Conservation (phyloP, 2,113 vertebrate genomes). For the Meleagris gallopavo region DNA sequence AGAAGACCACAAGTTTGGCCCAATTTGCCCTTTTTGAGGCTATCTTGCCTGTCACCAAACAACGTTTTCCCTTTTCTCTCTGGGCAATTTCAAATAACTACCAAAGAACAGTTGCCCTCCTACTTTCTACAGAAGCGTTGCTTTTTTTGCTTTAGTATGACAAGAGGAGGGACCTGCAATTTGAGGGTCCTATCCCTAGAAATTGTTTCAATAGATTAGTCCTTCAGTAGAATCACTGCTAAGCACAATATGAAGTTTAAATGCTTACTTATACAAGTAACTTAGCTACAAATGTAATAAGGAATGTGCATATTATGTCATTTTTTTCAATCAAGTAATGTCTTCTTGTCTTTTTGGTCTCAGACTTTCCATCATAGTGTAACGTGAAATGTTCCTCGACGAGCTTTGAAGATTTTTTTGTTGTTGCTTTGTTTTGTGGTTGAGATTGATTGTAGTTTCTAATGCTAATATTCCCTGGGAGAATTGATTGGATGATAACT, state of each 20-base stretch:
- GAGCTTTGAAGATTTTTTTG: not conserved
- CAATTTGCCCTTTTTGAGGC: not conserved
- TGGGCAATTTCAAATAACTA: not conserved
- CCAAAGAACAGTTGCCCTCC: fast-evolving
- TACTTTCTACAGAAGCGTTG: fast-evolving
- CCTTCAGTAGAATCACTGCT: not conserved
- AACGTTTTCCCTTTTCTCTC: not conserved
- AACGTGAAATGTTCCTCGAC: not conserved
- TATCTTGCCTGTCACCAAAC: not conserved
- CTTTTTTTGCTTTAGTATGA: fast-evolving
- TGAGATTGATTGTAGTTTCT: not conserved
- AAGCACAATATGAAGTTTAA: not conserved
- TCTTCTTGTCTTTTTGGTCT: not conserved
- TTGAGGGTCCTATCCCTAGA: not conserved
- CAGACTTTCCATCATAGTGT: not conserved
- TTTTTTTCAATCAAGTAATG: not conserved
- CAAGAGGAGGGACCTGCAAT: not conserved
- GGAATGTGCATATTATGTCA: not conserved
- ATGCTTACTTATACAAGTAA: fast-evolving
- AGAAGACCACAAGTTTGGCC: not conserved
- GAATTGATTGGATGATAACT: not conserved
- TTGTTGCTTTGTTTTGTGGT: not conserved
- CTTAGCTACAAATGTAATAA: not conserved
- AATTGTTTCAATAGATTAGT: not conserved
- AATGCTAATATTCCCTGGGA: not conserved